Conservation (phyloP, 2,797 vertebrate species). For the Lerista edwardsae region DNA sequence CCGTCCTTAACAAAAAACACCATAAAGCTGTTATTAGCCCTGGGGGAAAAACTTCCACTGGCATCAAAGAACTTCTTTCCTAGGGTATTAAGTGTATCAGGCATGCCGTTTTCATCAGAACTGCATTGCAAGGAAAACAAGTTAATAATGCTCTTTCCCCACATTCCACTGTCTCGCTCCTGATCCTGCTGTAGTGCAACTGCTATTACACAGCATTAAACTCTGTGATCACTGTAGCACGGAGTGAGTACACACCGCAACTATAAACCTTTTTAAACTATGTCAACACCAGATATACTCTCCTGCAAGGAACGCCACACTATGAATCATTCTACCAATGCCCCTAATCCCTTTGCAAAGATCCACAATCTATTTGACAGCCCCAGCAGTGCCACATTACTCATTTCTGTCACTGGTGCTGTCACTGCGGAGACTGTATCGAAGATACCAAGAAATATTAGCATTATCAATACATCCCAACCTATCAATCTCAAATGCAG, state of each 20-base stretch:
- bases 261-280: background rate
- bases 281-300: background rate
- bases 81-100: too few relatives aligned
- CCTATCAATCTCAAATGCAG: background rate
- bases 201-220: too few relatives aligned
- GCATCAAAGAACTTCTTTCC: too few relatives aligned
- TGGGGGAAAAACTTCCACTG: too few relatives aligned
- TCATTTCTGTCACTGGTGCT: background rate
- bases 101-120: too few relatives aligned
- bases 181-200: too few relatives aligned
- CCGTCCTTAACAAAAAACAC: too few relatives aligned
- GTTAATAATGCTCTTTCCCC: too few relatives aligned
- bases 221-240: too few relatives aligned
- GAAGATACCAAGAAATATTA: background rate
- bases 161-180: too few relatives aligned
- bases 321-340: conserved; percentile 11
- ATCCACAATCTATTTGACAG: conserved; percentile 15
- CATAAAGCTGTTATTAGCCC: too few relatives aligned
- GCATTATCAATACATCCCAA: background rate
- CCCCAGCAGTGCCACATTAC: background rate
- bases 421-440: background rate
- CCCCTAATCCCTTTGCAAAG: conserved; percentile 7
- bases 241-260: background rate
- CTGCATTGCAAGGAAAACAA: too few relatives aligned
- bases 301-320: background rate